Evolutionary conservation across 2,113 vertebrate species (phyloP), one percentile per base, ranked within the genome.

Genomic region (Leptobrachium ailaonicum): DNA sequence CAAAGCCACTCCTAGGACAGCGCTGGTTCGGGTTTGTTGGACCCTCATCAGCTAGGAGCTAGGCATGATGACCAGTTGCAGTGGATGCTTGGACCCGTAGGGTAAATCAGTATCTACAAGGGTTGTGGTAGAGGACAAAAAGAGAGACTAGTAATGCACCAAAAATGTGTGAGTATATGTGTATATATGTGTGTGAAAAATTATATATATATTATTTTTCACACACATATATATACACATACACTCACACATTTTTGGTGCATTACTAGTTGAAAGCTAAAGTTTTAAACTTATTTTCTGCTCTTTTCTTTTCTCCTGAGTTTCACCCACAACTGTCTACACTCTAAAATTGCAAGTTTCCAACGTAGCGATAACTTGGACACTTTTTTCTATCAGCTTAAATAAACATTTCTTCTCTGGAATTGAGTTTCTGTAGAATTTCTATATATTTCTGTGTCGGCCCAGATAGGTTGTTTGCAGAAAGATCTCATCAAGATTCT

Each of bases 361-460:
- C 7, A 68, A 73, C 72, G 11, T 32, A 62, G n/a, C 86, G 41
- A 75, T 54, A 80, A 86, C 50, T 63, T 43, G 41, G 66, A 78
- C 54, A 32, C 83, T 69, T 82, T 82, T 43, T 87, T 43, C 6
- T 85, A 3, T 83, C 60, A 67, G 62, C 82, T 79, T 77, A 68
- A 87, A 76, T 77, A 82, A 78, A 84, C 76, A 81, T 82, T 83
- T 83, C 40, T n/a, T 50, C 73, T 73, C 2, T 87, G 71, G 64
- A 58, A 87, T 69, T 78, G 80, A 86, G 66, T 81, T 54, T 45
- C 64, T 6, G 83, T 82, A 85, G 67, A 44, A 4, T 76, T 14
- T 77, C 74, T 83, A 53, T 77, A 53, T 77, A 73, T 50, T 78
- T 71, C 79, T 71, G 53, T 9, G 0, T 56, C 11, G 70, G 6